Evolutionary conservation across 2,113 vertebrate species (phyloP).

Genomic region (Callopanchax toddi): DNA sequence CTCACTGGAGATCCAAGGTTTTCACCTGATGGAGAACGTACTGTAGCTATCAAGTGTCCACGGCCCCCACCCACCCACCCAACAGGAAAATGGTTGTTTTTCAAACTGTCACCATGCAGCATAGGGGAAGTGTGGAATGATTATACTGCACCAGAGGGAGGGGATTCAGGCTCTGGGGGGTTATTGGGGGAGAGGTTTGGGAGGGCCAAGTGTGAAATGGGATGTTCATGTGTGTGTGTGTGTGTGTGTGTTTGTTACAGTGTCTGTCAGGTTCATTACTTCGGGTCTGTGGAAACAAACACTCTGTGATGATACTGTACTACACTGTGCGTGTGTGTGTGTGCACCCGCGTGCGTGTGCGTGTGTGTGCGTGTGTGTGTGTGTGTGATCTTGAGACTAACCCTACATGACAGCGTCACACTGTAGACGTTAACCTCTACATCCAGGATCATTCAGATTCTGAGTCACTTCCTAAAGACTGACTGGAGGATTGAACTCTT

Average conservation of each 20-base stretch:
- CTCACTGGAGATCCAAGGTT: slow-evolving; percentile 17
- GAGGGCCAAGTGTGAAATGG: slow-evolving; percentile 32
- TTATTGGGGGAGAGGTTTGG: slow-evolving; percentile 17
- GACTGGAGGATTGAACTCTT: too few relatives aligned
- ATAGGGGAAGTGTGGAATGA: slow-evolving; percentile 42
- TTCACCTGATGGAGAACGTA: slow-evolving; percentile 24
- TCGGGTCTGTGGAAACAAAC: too few relatives aligned
- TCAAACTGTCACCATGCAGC: slow-evolving; percentile 46
- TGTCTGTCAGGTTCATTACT: too few relatives aligned
- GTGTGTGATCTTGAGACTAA: too few relatives aligned
- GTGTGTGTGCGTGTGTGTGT: slow-evolving; percentile 5
- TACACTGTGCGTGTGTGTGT: slow-evolving; percentile 23
- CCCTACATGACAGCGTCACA: too few relatives aligned
- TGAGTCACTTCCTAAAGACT: too few relatives aligned
- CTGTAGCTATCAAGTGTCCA: slow-evolving; percentile 39
- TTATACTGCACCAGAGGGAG: slow-evolving; percentile 50
- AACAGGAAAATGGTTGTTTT: slow-evolving; percentile 35
- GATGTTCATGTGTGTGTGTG: slow-evolving; percentile 11
- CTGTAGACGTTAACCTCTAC: too few relatives aligned
- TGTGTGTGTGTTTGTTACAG: slow-evolving; percentile 10
- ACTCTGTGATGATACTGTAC: too few relatives aligned
- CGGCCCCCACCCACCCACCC: background rate
- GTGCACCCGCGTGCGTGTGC: slow-evolving; percentile 26
- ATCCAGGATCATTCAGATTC: too few relatives aligned
- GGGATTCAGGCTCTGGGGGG: slow-evolving; percentile 3